Evolutionary conservation across 2,888 invertebrate genomes (phyloP), one percentile per base, ranked within the genome.

Genomic region (Malthinus flaveolus): DNA sequence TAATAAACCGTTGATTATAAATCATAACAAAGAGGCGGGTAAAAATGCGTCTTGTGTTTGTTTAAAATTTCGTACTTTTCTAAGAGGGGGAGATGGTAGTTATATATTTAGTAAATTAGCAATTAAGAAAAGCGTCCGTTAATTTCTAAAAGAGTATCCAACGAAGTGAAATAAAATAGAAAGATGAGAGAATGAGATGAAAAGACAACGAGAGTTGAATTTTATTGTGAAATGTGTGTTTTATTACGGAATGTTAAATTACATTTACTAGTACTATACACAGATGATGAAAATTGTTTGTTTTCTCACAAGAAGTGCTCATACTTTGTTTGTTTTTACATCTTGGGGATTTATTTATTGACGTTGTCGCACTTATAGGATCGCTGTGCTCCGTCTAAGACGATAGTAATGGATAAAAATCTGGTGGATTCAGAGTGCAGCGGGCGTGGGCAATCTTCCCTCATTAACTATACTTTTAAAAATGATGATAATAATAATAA

Each of bases 241-340:
- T 64, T 65, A 63, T 61, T 63, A 63, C 56, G 63, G 62, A 65
- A 65, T 65, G 63, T 65, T 63, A 61, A 65, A 65, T 65, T 65
- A 63, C 61, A 65, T 63, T 5, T 23, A 23, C 23, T 23, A 23
- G 3, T 23, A n/a, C n/a, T n/a, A n/a, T n/a, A 59, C 61, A 56
- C 65, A 58, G 64, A 58, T 63, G 63, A 65, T 65, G 65, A 61
- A 65, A 65, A 65, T 57, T 63, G 62, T 62, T 63, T 59, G 47
- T 54, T 59, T 50, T 55, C 51, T 46, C 57, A 54, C 53, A 57
- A 23, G 56, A 49, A 51, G 51, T 55, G 15, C 15, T n/a, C 39
- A 15, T 42, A 58, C 59, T 63, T 59, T 56, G 59, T 61, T 62
- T 55, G 56, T 55, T 59, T 54, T 59, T 61, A 46, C 62, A 62